Evolutionary conservation across 2,113 vertebrate species (phyloP), one percentile per base, ranked within the genome.

Genomic region (Varanus salvator): DNA sequence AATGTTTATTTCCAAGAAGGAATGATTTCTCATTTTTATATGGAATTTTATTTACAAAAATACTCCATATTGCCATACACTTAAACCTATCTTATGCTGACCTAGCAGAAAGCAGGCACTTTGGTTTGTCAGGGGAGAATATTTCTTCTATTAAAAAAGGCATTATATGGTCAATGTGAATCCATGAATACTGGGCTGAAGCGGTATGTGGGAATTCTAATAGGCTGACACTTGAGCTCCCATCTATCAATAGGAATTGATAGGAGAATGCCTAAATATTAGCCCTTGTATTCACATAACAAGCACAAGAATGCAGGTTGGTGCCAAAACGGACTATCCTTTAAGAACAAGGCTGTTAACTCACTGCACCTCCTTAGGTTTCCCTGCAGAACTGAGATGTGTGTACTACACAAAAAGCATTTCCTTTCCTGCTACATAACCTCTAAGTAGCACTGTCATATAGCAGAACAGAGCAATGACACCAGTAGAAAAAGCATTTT

Each of bases 81-180:
- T 0, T 91, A 4, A 0, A 57, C 1, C 52, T 2, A 0, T 31
- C 0, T 74, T 0, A 64, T n/a, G 50, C 5, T 0, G n/a, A 29
- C n/a, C 34, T 0, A 0, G 4, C 25, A 25, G 1, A 31, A 50
- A 25, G 27, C 6, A 84, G 4, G 60, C 6, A 0, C 31, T 76
- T 48, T 75, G 48, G 0, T 0, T 27, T 6, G 64, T 23, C 52
- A 8, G 0, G 0, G 0, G 1, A 38, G 0, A 91, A 48, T 52
- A 77, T 81, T 0, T 48, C 11, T 7, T 6, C 1, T 11, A 54
- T 80, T 68, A 60, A 77, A 25, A 8, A 78, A 78, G 76, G 27
- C 57, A 54, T 54, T 54, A 12, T 54, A 54, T 80, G 31, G n/a
- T 83, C 23, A 66, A 83, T 23, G 34, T 4, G 23, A 34, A 38